phyloP scores from a whole-genome alignment of 2,888 invertebrate genomes.

The Cephonodes hylas region DNA sequence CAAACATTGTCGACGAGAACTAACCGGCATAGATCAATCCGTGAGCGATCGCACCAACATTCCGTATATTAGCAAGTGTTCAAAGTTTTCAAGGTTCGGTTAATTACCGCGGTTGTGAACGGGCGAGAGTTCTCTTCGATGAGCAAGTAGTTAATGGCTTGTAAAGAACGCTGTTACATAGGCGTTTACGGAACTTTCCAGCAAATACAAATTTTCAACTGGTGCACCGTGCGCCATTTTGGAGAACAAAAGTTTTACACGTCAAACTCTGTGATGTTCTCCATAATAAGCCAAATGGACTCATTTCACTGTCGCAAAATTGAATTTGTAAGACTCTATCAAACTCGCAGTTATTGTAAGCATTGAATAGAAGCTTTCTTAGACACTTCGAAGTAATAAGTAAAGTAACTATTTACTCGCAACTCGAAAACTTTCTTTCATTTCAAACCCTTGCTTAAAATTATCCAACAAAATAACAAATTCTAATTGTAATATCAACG shows the following conservation, averaged over 20 bases:
- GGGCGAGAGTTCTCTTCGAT: slow-evolving; percentile 41
- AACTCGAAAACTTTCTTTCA: not conserved
- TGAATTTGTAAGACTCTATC: slow-evolving; percentile 35
- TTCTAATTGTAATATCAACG: not conserved
- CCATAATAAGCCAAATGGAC: slow-evolving; percentile 35
- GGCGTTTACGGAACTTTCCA: slow-evolving; percentile 33
- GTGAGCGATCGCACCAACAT: slow-evolving; percentile 33
- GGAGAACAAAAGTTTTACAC: slow-evolving; percentile 34
- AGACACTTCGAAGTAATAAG: not conserved
- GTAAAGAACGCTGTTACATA: slow-evolving; percentile 45
- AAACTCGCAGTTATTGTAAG: not conserved
- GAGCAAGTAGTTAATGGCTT: slow-evolving; percentile 53
- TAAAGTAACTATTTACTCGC: not conserved
- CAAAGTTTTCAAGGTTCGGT: slow-evolving; percentile 63
- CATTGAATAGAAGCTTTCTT: not conserved
- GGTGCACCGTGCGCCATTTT: slow-evolving; percentile 44
- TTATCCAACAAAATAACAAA: not conserved
- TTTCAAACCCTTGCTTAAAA: not conserved
- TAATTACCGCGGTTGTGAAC: slow-evolving; percentile 60
- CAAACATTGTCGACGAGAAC: not conserved
- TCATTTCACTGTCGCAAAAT: slow-evolving; percentile 44
- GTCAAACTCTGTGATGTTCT: slow-evolving; percentile 33
- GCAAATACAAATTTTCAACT: slow-evolving; percentile 39
- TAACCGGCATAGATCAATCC: not conserved
- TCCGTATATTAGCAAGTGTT: slow-evolving; percentile 60